These are phyloP conservation scores for Halictus ligatus DNA, from an alignment of 2,888 invertebrate genomes.

Conservation along the genomic window DNA sequence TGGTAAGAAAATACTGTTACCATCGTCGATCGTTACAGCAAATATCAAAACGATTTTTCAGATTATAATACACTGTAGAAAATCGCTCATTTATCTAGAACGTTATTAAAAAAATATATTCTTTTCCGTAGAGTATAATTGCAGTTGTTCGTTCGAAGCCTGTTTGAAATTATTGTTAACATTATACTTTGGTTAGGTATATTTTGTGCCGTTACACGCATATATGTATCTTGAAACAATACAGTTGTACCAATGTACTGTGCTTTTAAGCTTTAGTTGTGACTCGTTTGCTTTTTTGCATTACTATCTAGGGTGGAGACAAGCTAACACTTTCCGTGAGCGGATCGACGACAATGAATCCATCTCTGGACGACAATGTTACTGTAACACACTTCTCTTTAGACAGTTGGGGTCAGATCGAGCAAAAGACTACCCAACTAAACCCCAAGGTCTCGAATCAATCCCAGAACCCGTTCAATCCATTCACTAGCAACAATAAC, in stretches of 20 bases:
- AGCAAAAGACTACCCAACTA: conserved; percentile 83
- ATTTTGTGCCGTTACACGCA: conserved; percentile 21
- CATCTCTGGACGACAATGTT: conserved; percentile 84
- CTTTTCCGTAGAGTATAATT: conserved; percentile 8
- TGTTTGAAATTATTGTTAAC: conserved; percentile 1
- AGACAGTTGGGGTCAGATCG: conserved; percentile 85
- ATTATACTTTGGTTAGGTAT: neutral
- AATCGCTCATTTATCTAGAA: conserved; percentile 15
- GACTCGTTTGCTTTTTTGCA: conserved; percentile 75
- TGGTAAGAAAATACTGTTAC: conserved; percentile 86
- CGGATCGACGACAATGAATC: conserved; percentile 81
- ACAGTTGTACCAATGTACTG: conserved; percentile 36
- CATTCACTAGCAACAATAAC: conserved; percentile 78
- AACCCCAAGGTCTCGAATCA: conserved; percentile 79
- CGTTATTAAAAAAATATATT: conserved; percentile 17
- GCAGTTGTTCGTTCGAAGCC: conserved; percentile 1
- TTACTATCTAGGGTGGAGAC: conserved; percentile 87
- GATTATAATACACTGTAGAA: conserved; percentile 23
- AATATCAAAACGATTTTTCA: neutral
- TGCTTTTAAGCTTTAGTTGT: conserved; percentile 64
- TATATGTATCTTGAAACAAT: neutral
- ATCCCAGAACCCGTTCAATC: conserved; percentile 83
- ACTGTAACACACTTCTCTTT: conserved; percentile 87
- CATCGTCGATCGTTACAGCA: neutral
- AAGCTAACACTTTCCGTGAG: conserved; percentile 89